phyloP scores from a whole-genome alignment of 1,140 invertebrate species.

The Ephestia elutella region DNA sequence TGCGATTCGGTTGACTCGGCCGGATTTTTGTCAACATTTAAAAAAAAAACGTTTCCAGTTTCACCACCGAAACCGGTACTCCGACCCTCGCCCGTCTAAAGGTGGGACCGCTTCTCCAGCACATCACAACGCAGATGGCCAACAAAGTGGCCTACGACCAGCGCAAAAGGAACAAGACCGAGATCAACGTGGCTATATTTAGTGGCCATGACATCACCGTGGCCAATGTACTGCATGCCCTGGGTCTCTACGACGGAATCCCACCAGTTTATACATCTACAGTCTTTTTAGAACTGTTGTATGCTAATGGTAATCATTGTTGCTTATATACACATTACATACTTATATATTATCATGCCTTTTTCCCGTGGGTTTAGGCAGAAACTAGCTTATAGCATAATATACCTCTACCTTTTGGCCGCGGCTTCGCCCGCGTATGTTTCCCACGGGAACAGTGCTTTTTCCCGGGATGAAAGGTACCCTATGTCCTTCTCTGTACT shows the following conservation, averaged over 20 bases:
- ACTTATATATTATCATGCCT: too few relatives aligned
- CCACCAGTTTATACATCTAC: conserved; percentile 83
- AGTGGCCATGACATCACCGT: conserved; percentile 90
- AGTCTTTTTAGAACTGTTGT: conserved; percentile 82
- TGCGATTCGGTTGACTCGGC: too few relatives aligned
- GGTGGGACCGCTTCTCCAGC: conserved; percentile 79
- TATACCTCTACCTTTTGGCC: too few relatives aligned
- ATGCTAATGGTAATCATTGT: conserved; percentile 32
- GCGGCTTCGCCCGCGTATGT: too few relatives aligned
- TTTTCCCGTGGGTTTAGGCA: too few relatives aligned
- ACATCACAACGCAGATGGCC: conserved; percentile 77
- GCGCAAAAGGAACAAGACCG: conserved; percentile 26
- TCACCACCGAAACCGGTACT: conserved; percentile 70
- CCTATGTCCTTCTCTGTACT: too few relatives aligned
- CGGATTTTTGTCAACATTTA: too few relatives aligned
- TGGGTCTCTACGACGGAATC: conserved; percentile 83
- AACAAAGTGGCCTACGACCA: conserved; percentile 61
- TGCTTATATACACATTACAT: not conserved
- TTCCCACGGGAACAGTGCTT: too few relatives aligned
- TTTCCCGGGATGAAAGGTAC: too few relatives aligned
- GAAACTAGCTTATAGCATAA: too few relatives aligned
- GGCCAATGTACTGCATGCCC: conserved; percentile 82
- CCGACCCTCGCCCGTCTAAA: conserved; percentile 73
- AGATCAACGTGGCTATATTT: conserved; percentile 81
- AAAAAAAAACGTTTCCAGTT: conserved; percentile 46